Evolutionary conservation across 2,113 vertebrate species (phyloP), one percentile per base, ranked within the genome.

Genomic region (Takifugu flavidus): DNA sequence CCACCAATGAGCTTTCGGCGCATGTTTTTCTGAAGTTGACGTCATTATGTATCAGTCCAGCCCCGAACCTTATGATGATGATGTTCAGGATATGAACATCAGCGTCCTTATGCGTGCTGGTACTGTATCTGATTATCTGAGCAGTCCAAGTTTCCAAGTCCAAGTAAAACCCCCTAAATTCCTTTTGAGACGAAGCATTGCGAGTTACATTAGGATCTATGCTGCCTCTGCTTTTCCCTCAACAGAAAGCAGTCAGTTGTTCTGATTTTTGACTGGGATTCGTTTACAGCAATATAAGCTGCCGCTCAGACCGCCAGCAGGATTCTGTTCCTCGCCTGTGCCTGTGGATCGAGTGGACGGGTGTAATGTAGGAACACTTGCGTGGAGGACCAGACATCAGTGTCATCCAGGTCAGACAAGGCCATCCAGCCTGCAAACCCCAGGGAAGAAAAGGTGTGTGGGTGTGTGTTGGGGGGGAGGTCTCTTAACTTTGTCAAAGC

Each of bases 351-450:
- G 43, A 72, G 78, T 68, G 76, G 82, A 82, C 83, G 86, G 80
- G 60, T 71, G 20, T 65, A 86, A 82, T 88, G 87, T 89, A 87
- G 86, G 87, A 87, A 87, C 79, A 80, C 83, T 80, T 81, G 78
- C 65, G 83, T 72, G 59, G 74, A 79, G 77, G 80, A 75, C 78
- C 67, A 87, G 83, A 86, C 82, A 86, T 84, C 80, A 80, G 84
- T 89, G 84, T 91, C 86, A 71, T 75, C 79, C 72, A 67, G 79
- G 77, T 84, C 83, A 87, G 89, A 90, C 89, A 83, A 84, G 79
- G 62, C 88, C 85, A 89, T 91, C 86, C 78, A 89, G 91, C 80
- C 83, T 89, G 69, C 59, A 70, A 84, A 82, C 85, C 78, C 87
- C 25, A 67, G 82, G 84, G 82, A 83, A 67, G 42, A 12, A 44